Evolutionary conservation across 2,797 vertebrate species (phyloP).

Genomic region (Xenopus petersii): DNA sequence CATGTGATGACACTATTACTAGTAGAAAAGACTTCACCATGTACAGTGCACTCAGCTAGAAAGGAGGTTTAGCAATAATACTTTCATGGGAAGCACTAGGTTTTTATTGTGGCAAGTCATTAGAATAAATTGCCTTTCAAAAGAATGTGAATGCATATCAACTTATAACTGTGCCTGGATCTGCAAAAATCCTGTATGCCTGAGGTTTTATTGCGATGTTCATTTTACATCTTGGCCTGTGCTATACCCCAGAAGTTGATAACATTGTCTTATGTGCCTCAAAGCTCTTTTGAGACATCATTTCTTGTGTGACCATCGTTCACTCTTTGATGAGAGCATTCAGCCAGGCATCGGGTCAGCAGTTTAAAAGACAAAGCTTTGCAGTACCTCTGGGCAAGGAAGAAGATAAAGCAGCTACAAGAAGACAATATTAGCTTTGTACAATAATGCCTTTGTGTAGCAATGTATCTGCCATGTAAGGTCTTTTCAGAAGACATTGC

Average conservation of each 20-base stretch:
- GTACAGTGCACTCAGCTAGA: conserved; percentile 10
- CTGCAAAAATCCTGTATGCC: conserved; percentile 33
- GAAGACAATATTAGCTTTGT: neutral
- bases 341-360: conserved; percentile 32
- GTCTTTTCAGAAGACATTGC: too few relatives aligned
- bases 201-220: conserved; percentile 37
- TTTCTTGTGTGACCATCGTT: conserved; percentile 22
- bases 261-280: conserved; percentile 22
- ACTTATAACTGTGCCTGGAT: conserved; percentile 34
- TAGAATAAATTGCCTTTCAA: conserved; percentile 27
- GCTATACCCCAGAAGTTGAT: conserved; percentile 34
- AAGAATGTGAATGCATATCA: conserved; percentile 32
- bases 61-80: conserved; percentile 29
- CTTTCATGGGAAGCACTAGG: conserved; percentile 24
- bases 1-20: too few relatives aligned
- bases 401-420: neutral
- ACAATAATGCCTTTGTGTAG: too few relatives aligned
- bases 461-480: neutral
- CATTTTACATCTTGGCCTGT: conserved; percentile 29
- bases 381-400: neutral
- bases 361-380: conserved; percentile 6
- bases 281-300: conserved; percentile 32
- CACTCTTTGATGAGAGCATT: conserved; percentile 18
- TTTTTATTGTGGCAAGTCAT: conserved; percentile 38
- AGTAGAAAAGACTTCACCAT: too few relatives aligned